Evolutionary conservation across 2,888 invertebrate genomes (phyloP).

Genomic region (Drosophila fulvimacula): DNA sequence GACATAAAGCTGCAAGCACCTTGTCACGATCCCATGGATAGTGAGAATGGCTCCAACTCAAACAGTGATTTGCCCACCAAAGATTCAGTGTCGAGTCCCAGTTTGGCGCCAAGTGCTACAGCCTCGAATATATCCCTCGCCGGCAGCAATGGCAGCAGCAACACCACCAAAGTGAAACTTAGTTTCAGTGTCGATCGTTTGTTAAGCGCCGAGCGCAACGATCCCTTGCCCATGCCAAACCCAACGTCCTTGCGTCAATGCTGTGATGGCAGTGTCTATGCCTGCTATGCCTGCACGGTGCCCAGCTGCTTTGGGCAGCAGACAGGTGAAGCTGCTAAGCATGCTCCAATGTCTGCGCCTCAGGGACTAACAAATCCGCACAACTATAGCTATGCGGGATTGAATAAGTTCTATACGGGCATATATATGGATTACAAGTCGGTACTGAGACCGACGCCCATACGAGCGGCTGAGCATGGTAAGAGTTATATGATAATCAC

Average conservation of each 20-base stretch:
- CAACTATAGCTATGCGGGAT: conserved; percentile 50
- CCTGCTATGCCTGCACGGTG: conserved; percentile 75
- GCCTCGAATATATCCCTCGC: conserved; percentile 15
- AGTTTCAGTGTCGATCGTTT: conserved; percentile 84
- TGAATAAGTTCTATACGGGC: conserved; percentile 66
- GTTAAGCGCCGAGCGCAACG: conserved; percentile 65
- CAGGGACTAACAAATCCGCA: conserved; percentile 15
- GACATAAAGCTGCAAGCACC: conserved; percentile 36
- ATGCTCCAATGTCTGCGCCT: conserved; percentile 24
- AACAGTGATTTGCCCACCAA: conserved; percentile 56
- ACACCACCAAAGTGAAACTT: conserved; percentile 81
- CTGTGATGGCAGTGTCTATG: conserved; percentile 68
- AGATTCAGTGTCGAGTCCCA: conserved; percentile 32
- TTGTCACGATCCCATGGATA: conserved; percentile 31
- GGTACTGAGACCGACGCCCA: conserved; percentile 81
- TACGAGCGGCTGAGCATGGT: conserved; percentile 81
- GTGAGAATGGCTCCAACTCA: conserved; percentile 27
- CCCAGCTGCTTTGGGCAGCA: conserved; percentile 67
- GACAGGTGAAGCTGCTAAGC: conserved; percentile 48
- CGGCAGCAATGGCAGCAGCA: conserved; percentile 14
- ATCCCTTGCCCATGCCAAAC: conserved; percentile 16
- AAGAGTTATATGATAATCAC: conserved; percentile 27
- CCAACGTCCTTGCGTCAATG: conserved; percentile 45
- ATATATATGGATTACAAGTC: conserved; percentile 80
- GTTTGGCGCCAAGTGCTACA: conserved; percentile 14